These are phyloP conservation scores for Hycleus cichorii DNA, from an alignment of 1,140 invertebrate species.

Conservation along the genomic window DNA sequence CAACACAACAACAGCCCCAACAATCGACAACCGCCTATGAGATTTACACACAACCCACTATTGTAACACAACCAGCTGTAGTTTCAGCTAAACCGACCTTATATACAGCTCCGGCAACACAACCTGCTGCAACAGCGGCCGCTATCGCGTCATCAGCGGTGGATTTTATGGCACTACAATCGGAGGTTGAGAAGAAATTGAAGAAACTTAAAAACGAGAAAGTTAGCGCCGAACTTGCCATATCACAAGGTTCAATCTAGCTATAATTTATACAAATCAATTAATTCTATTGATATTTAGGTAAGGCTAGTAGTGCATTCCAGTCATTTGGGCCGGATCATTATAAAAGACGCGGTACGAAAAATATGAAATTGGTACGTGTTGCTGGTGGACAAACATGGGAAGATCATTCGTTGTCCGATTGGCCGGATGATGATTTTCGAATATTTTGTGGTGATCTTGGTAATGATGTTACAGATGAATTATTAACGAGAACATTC, in stretches of 20 bases:
- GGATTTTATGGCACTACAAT: slow-evolving; percentile 54
- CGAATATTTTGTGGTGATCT: slow-evolving; percentile 95
- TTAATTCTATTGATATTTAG: slow-evolving; percentile 32
- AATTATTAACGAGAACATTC: slow-evolving; percentile 86
- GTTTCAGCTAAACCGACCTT: slow-evolving; percentile 56
- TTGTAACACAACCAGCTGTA: slow-evolving; percentile 49
- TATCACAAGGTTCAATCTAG: slow-evolving; percentile 41
- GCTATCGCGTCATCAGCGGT: slow-evolving; percentile 43
- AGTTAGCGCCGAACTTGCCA: slow-evolving; percentile 54
- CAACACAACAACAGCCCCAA: too few relatives aligned
- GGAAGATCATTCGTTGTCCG: slow-evolving; percentile 85
- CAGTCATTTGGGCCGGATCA: slow-evolving; percentile 44
- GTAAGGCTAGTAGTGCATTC: slow-evolving; percentile 50
- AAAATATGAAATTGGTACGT: slow-evolving; percentile 71
- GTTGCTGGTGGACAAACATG: slow-evolving; percentile 88
- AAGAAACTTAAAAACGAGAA: slow-evolving; percentile 60
- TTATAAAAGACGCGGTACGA: slow-evolving; percentile 46
- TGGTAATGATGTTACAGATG: slow-evolving; percentile 98
- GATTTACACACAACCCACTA: slow-evolving; percentile 36
- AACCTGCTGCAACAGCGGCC: slow-evolving; percentile 39
- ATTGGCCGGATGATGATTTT: slow-evolving; percentile 97
- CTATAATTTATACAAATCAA: background rate
- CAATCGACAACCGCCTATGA: slow-evolving; percentile 16
- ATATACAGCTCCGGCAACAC: slow-evolving; percentile 47
- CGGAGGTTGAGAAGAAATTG: slow-evolving; percentile 56